Evolutionary conservation across 2,888 invertebrate species (phyloP).

Genomic region (Aethes cnicana): DNA sequence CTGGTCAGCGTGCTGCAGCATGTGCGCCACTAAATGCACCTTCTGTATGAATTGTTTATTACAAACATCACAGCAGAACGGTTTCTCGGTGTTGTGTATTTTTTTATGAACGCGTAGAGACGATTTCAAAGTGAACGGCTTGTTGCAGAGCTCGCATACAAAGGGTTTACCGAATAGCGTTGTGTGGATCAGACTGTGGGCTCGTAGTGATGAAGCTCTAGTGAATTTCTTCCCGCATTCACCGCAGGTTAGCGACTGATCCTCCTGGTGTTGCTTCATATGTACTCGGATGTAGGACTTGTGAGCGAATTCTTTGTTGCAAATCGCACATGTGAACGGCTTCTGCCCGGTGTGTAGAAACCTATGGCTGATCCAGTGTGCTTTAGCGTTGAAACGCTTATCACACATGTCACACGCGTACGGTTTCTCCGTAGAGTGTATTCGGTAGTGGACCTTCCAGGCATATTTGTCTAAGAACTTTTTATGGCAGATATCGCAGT

Average conservation of each 20-base stretch:
- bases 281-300: conserved; percentile 3
- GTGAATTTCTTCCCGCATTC: conserved; percentile 8
- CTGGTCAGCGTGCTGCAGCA: background rate
- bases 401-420: conserved; percentile 2
- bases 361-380: background rate
- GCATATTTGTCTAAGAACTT: background rate
- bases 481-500: conserved; percentile 7
- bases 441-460: background rate
- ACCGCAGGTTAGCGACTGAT: background rate
- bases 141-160: background rate
- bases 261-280: conserved; percentile 8
- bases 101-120: background rate
- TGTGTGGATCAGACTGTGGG: conserved; percentile 11
- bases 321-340: conserved; percentile 1
- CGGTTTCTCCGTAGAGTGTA: background rate
- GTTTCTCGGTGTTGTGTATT: conserved; percentile 7
- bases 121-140: background rate
- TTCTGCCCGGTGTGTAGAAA: conserved; percentile 8
- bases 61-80: background rate
- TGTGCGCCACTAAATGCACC: background rate
- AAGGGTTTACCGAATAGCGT: background rate
- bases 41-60: background rate
- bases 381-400: background rate
- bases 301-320: background rate
- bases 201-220: background rate